These are phyloP conservation scores for Eumerus sabulonum DNA, from an alignment of 2,888 invertebrate species.

Conservation along the genomic window DNA sequence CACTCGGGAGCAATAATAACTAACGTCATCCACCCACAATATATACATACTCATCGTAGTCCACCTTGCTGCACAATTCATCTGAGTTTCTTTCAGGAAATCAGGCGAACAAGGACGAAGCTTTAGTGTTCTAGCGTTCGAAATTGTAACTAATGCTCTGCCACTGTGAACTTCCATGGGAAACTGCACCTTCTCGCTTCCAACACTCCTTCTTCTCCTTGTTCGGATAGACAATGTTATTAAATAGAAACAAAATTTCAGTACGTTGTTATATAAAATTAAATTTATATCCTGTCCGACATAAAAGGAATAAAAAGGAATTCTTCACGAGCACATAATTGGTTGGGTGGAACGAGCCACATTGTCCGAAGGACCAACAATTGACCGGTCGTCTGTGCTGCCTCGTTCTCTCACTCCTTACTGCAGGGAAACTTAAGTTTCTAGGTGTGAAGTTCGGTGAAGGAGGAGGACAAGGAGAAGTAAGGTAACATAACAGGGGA, in stretches of 20 bases:
- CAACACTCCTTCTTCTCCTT: too few relatives aligned
- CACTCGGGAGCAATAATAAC: too few relatives aligned
- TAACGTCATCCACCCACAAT: not conserved
- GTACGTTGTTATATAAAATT: slow-evolving; percentile 46
- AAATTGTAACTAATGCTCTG: slow-evolving; percentile 23
- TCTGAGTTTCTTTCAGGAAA: slow-evolving; percentile 7
- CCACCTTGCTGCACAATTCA: not conserved
- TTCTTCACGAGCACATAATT: slow-evolving; percentile 40
- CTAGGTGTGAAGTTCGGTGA: too few relatives aligned
- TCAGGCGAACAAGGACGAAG: not conserved
- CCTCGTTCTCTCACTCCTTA: too few relatives aligned
- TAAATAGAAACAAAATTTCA: slow-evolving; percentile 2
- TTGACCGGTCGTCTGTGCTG: slow-evolving; percentile 10
- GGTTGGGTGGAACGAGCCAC: slow-evolving; percentile 22
- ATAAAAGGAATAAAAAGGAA: slow-evolving; percentile 34
- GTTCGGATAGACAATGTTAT: too few relatives aligned
- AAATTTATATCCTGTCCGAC: slow-evolving; percentile 59
- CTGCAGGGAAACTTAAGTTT: slow-evolving; percentile 19
- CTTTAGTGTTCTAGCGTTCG: not conserved
- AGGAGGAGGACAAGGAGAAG: not conserved
- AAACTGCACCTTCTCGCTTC: not conserved
- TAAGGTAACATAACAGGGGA: too few relatives aligned
- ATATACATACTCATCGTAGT: too few relatives aligned
- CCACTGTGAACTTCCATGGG: slow-evolving; percentile 1
- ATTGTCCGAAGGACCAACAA: not conserved